Evolutionary conservation across 2,888 invertebrate species (phyloP), one percentile per base, ranked within the genome.

Genomic region (Latheticus oryzae): DNA sequence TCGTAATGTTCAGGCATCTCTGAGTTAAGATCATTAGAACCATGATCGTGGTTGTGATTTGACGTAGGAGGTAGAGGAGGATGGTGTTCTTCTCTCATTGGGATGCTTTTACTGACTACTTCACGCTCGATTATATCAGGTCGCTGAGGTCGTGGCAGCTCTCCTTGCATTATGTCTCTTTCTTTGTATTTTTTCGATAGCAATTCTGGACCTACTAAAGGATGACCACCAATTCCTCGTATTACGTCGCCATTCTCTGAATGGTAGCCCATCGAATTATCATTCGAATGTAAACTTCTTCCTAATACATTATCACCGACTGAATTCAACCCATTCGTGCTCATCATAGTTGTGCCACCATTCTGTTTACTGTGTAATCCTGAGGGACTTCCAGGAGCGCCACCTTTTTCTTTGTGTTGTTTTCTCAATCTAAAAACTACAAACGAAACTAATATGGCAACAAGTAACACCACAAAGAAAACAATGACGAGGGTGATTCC

Each of bases 61-160:
- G 87, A 85, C 0, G 88, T 87, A 9, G 88, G 89, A 12, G 90
- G 90, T n/a, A 90, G 83, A 1, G 90, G 90, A 21, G 90, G 89
- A 73, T 90, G 91, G 61, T 88, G 88, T 64, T 92, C 91, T 63
- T 91, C 88, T 55, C 90, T 79, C 45, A 91, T 83, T 0, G 90
- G 88, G 3, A 93, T 91, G 67, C 90, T 91, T 75, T 93, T 93
- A 15, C 89, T 90, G 0, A 93, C 88, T 1, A 90, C 88, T 80
- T 95, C 93, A 26, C 95, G 81, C 78, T 95, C 94, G 64, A 97
- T 96, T 16, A 97, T 95, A 75, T 97, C 97, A 0, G 96, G 97
- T 28, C 95, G 81, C 76, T 95, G 93, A 0, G 92, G 90, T 61
- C 92, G 83, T 17, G 88, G 88, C 61, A 86, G 85, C 64, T 90